Base-by-base conservation (phyloP, 2,888 invertebrate species). In the Tryphoninae sp. region DNA sequence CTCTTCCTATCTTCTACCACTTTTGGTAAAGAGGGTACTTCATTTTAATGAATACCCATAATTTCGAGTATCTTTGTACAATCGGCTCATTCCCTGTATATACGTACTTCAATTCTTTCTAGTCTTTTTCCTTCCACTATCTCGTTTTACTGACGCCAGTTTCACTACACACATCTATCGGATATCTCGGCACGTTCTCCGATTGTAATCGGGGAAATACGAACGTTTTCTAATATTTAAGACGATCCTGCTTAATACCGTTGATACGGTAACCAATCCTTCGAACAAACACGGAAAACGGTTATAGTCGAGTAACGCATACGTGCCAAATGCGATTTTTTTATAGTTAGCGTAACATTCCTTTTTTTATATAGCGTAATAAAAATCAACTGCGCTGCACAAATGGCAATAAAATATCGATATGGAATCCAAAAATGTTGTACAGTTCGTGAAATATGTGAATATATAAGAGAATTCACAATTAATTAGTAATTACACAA, bases 1-100 rank as follows among this genome's bases (percentile, higher is more conserved):
- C 19, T 49, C 59, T 59, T 19, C 8, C 76, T 16, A 65, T 13
- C 19, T 49, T 45, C 45, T 19, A 8, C 76, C 23, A 65, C 65
- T 75, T 72, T 62, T 67, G 16, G 22, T 69, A 58, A 74, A 67
- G 19, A 42, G 42, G 22, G 45, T 45, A 72, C 76, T 73, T 77
- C 42, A 19, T 72, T 65, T 72, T 67, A 72, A 72, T 76, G 59
- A 53, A 61, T 67, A 61, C 76, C 69, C 53, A 69, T 74, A 74
- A 69, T 71, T 68, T 65, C 59, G 16, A 59, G 26, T 55, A 45
- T 65, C 49, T 23, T 67, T 33, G 49, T 71, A 67, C 11, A 23
- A 55, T 13, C n/a, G 4, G 16, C 51, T 53, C 23, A 40, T 22
- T 67, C 9, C 8, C 8, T 55, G 22, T 58, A 23, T 59, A n/a